These are phyloP conservation scores for Centruroides sculpturatus DNA, from an alignment of 1,140 invertebrate species.

Conservation along the genomic window DNA sequence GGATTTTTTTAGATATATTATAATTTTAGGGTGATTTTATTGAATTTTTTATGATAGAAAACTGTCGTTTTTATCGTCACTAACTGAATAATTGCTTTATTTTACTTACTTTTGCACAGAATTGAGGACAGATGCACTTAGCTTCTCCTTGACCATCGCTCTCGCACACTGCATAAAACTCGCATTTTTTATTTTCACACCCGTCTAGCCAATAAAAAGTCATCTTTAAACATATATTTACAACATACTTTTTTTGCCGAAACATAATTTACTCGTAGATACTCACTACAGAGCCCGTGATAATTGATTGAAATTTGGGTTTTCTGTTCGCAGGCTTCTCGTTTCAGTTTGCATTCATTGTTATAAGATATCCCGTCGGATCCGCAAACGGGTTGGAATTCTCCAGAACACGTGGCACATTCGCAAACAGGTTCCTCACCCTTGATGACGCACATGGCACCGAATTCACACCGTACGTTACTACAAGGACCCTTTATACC, in stretches of 20 bases:
- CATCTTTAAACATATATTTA: neutral
- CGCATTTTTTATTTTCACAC: conserved; percentile 73
- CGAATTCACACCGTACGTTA: conserved; percentile 51
- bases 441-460: conserved; percentile 57
- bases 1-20: too few relatives aligned
- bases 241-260: neutral
- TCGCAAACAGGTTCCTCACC: conserved; percentile 56
- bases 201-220: conserved; percentile 46
- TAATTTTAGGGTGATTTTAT: too few relatives aligned
- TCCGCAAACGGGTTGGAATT: conserved; percentile 71
- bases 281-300: conserved; percentile 63
- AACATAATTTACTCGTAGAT: conserved; percentile 1
- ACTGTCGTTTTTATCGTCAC: too few relatives aligned
- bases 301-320: conserved; percentile 56
- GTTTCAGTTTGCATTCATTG: conserved; percentile 65
- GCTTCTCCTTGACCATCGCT: conserved; percentile 54
- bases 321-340: conserved; percentile 59
- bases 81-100: too few relatives aligned
- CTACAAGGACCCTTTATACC: conserved; percentile 41
- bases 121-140: conserved; percentile 61
- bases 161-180: conserved; percentile 67
- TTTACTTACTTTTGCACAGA: conserved; percentile 52
- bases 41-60: too few relatives aligned
- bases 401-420: conserved; percentile 66
- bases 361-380: conserved; percentile 74